These are phyloP conservation scores for Cercopithecus mona DNA, from an alignment of 2,113 vertebrate genomes.

Conservation along the genomic window DNA sequence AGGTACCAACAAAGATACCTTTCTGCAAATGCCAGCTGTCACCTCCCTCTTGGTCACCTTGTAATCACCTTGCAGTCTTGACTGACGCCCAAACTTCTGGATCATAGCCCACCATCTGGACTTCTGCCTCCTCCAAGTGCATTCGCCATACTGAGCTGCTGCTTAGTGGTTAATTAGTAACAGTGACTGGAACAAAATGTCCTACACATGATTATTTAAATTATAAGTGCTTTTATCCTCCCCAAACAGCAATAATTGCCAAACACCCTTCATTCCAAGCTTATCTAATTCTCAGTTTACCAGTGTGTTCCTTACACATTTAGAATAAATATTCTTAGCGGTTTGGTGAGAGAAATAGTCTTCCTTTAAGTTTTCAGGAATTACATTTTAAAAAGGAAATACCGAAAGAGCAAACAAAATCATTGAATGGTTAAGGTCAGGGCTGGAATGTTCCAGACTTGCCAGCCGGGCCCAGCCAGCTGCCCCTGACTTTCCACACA, in stretches of 20 bases:
- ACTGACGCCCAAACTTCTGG: constrained; percentile 38
- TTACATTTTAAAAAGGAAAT: constrained; percentile 42
- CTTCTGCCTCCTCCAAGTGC: constrained; percentile 54
- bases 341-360: not conserved
- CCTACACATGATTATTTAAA: constrained; percentile 55
- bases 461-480: constrained; percentile 13
- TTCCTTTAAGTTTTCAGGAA: constrained; percentile 46
- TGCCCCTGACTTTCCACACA: constrained; percentile 60
- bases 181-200: constrained; percentile 57
- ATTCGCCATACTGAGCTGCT: constrained; percentile 9
- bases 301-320: constrained; percentile 47
- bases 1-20: not conserved
- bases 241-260: constrained; percentile 43
- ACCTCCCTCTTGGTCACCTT: constrained; percentile 61
- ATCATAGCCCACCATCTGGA: constrained; percentile 80
- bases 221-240: constrained; percentile 29
- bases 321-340: constrained; percentile 40
- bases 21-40: not conserved
- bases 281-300: constrained; percentile 65
- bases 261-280: constrained; percentile 65
- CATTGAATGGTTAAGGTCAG: constrained; percentile 34
- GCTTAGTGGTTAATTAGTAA: constrained; percentile 77
- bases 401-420: not conserved
- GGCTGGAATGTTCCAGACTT: constrained; percentile 24
- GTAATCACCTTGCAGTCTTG: constrained; percentile 67